phyloP scores from a whole-genome alignment of 2,797 vertebrate species.

The Sciaenops ocellatus region DNA sequence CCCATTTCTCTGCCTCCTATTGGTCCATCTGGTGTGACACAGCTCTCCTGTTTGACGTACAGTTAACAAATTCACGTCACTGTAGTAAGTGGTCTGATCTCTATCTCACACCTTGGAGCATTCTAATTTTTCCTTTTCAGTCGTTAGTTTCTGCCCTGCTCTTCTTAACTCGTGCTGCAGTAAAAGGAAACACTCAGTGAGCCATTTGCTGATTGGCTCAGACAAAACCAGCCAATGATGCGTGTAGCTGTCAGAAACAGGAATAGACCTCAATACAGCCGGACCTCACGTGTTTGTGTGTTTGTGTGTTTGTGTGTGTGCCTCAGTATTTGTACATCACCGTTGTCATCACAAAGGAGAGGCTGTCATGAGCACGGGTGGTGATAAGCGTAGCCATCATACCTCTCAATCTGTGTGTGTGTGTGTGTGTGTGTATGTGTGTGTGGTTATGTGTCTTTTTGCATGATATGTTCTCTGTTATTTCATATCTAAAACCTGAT shows the following conservation, averaged over 20 bases:
- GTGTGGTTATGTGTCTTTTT: neutral
- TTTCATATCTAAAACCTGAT: neutral
- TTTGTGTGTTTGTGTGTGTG: conserved; percentile 16
- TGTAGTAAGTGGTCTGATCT: conserved; percentile 71
- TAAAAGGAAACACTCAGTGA: conserved; percentile 70
- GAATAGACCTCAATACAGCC: conserved; percentile 46
- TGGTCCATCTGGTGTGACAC: conserved; percentile 71
- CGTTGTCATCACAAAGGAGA: conserved; percentile 26
- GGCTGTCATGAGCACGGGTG: conserved; percentile 12
- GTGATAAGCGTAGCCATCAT: conserved; percentile 25
- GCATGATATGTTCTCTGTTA: neutral
- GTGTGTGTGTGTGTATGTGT: neutral
- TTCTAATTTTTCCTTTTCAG: conserved; percentile 43
- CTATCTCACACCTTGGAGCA: conserved; percentile 35
- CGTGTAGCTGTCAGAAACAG: conserved; percentile 63
- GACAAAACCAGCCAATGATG: conserved; percentile 67
- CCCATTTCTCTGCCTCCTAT: conserved; percentile 77
- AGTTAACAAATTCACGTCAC: conserved; percentile 75
- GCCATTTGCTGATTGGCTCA: conserved; percentile 70
- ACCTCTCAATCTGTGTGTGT: neutral
- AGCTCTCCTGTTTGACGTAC: conserved; percentile 74
- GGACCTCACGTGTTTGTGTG: conserved; percentile 15
- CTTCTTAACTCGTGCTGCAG: conserved; percentile 56
- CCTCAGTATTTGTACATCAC: conserved; percentile 22
- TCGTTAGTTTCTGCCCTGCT: conserved; percentile 38